Percentiles rank a stretch among this genome's conserved stretches.
These are phyloP conservation scores for Parnassius mnemosyne DNA, from an alignment of 2,888 invertebrate species.

Conservation along the genomic window DNA sequence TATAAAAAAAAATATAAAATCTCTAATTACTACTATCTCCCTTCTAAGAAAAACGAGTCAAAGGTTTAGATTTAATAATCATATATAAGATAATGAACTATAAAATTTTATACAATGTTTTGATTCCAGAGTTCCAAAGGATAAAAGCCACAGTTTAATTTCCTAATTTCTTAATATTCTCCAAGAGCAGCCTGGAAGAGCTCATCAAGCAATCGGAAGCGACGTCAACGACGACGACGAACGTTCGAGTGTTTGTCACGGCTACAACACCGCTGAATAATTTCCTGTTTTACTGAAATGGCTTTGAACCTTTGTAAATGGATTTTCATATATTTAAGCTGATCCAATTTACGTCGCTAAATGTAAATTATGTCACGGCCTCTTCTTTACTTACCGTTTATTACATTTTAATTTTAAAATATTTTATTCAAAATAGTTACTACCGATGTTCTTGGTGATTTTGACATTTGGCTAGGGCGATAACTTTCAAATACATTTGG, in stretches of 20 bases:
- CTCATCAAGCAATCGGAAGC: conserved; percentile 77
- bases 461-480: no score
- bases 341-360: conserved; percentile 13
- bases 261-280: conserved; percentile 65
- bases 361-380: conserved; percentile 8
- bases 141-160: conserved; percentile 65
- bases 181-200: conserved; percentile 59
- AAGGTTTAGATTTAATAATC: no score
- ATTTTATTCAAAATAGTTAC: no score
- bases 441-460: no score
- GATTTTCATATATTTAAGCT: conserved; percentile 43
- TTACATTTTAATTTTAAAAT: no score
- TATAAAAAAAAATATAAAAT: no score
- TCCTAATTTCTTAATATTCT: conserved; percentile 73
- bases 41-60: no score
- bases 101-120: conserved; percentile 11
- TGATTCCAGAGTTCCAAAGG: conserved; percentile 67
- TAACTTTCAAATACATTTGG: no score
- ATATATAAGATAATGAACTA: no score
- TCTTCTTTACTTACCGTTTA: background rate
- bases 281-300: conserved; percentile 72
- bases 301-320: conserved; percentile 65
- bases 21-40: no score
- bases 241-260: conserved; percentile 55
- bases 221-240: conserved; percentile 54